Percentiles rank a stretch among this genome's conserved stretches.
phyloP scores from a whole-genome alignment of 1,140 invertebrate genomes.

The Drosophila nasuta region DNA sequence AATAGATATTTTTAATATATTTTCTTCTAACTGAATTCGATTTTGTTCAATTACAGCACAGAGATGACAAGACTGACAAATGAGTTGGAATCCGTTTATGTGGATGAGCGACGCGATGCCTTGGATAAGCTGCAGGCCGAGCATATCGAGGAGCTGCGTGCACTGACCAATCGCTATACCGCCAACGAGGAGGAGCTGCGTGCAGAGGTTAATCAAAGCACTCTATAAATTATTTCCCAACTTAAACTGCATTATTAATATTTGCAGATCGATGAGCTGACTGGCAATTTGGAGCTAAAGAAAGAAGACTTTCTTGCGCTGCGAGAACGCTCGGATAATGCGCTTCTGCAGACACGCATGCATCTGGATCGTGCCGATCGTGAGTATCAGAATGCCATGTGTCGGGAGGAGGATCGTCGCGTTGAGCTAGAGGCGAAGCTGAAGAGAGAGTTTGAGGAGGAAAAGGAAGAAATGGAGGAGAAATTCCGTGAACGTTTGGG shows the following conservation, averaged over 20 bases:
- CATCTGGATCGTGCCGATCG: conserved; percentile 83
- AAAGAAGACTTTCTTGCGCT: conserved; percentile 85
- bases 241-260: too few species aligned
- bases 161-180: conserved; percentile 86
- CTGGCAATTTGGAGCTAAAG: conserved; percentile 86
- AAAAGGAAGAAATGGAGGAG: conserved; percentile 82
- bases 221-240: too few species aligned
- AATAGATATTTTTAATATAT: too few species aligned
- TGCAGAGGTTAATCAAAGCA: conserved; percentile 85
- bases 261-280: conserved; percentile 86
- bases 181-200: conserved; percentile 86
- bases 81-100: conserved; percentile 87
- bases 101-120: conserved; percentile 87
- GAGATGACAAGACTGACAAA: conserved; percentile 87
- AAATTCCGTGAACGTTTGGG: conserved; percentile 77
- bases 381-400: conserved; percentile 86
- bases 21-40: too few species aligned
- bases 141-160: conserved; percentile 85
- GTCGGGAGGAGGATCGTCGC: conserved; percentile 86
- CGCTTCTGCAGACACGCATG: conserved; percentile 81
- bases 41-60: conserved; percentile 74
- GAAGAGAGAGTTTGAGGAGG: conserved; percentile 71
- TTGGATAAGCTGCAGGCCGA: conserved; percentile 86
- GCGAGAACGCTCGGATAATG: conserved; percentile 77
- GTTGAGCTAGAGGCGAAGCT: conserved; percentile 66